phyloP scores from a whole-genome alignment of 2,888 invertebrate species.

The Lepidonotus clava region DNA sequence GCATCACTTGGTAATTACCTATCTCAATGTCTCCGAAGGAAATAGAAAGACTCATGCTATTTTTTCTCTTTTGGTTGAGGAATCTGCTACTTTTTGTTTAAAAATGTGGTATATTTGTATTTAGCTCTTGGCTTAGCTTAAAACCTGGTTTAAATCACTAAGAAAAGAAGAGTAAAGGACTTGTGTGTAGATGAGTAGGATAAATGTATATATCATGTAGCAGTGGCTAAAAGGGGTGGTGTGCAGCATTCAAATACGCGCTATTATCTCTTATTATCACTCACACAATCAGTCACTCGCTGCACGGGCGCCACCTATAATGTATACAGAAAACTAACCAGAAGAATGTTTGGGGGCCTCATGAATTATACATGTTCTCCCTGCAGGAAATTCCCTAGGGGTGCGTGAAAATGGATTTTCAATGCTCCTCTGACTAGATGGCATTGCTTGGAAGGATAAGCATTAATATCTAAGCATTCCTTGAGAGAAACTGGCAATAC shows the following conservation, averaged over 20 bases:
- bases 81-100: too few relatives aligned
- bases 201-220: background rate
- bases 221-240: background rate
- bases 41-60: too few relatives aligned
- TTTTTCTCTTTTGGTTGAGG: too few relatives aligned
- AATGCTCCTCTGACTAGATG: conserved; percentile 45
- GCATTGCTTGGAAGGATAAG: conserved; percentile 38
- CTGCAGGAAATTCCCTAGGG: background rate
- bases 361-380: background rate
- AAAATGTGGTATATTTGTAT: too few relatives aligned
- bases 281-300: background rate
- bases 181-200: background rate
- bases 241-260: background rate
- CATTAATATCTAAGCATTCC: conserved; percentile 17
- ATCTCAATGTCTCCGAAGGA: too few relatives aligned
- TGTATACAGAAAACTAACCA: background rate
- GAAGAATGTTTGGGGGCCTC: background rate
- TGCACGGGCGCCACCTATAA: background rate
- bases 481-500: conserved; percentile 20
- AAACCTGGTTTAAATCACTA: background rate
- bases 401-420: background rate
- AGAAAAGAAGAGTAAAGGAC: conserved; percentile 11
- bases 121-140: background rate
- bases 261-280: background rate
- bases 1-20: too few relatives aligned